Conservation (phyloP, 2,888 invertebrate genomes). For the Acanthoscelides obtectus region DNA sequence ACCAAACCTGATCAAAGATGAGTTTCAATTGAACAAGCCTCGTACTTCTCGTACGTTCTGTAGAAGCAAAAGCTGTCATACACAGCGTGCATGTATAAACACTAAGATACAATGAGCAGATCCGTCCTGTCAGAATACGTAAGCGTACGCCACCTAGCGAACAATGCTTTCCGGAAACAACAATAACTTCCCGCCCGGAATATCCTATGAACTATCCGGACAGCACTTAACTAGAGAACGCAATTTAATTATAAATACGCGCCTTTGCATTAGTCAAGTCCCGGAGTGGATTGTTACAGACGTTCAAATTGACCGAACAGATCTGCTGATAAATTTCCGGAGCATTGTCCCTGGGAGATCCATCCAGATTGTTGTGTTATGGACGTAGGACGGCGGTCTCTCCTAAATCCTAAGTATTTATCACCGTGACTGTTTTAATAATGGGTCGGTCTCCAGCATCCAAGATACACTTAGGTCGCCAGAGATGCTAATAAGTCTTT, state of each 20-base stretch:
- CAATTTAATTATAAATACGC: slow-evolving; percentile 45
- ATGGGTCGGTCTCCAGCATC: slow-evolving; percentile 4
- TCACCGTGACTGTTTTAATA: slow-evolving; percentile 22
- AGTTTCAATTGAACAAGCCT: too few species aligned
- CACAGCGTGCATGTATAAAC: neutral
- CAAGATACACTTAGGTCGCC: neutral
- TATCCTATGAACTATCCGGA: slow-evolving; percentile 25
- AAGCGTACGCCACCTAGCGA: neutral
- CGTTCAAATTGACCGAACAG: slow-evolving; percentile 43
- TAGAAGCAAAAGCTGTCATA: neutral
- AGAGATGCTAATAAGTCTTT: neutral
- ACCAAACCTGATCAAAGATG: too few species aligned
- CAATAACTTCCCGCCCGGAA: slow-evolving; percentile 35
- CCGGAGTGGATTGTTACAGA: slow-evolving; percentile 40
- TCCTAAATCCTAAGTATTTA: slow-evolving; percentile 20
- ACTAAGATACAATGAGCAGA: neutral
- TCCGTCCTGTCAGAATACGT: neutral
- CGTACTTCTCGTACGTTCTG: neutral
- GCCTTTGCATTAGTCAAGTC: slow-evolving; percentile 39
- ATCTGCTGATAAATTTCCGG: slow-evolving; percentile 42
- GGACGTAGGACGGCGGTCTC: neutral
- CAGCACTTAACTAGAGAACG: slow-evolving; percentile 35
- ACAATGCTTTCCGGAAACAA: neutral
- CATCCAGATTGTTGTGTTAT: neutral
- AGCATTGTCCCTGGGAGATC: slow-evolving; percentile 27